A percentile compares a stretch with the other conserved stretches of the same genome.
These are phyloP conservation scores for Oligia latruncula DNA, from an alignment of 2,888 invertebrate genomes.

Conservation along the genomic window DNA sequence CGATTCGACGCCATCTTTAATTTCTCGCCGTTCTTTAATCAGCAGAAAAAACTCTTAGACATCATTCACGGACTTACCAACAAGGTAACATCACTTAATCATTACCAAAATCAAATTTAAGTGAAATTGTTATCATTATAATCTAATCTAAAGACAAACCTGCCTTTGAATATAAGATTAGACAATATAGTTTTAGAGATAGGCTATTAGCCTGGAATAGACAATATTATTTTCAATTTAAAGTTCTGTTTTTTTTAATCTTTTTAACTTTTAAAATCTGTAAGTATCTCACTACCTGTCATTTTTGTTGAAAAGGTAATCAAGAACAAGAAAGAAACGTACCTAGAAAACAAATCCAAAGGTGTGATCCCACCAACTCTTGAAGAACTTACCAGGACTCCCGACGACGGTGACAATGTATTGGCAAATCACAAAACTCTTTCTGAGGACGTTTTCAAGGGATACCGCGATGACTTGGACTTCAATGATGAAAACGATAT, in stretches of 20 bases:
- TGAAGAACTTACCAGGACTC: constrained; percentile 79
- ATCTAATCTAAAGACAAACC: background rate
- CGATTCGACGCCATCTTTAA: constrained; percentile 93
- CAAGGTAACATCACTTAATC: constrained; percentile 86
- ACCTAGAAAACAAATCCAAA: constrained; percentile 86
- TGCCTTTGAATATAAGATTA: background rate
- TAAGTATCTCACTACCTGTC: background rate
- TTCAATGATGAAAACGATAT: constrained; percentile 95
- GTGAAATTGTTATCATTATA: background rate
- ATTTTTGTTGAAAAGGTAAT: constrained; percentile 83
- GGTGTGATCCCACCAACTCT: constrained; percentile 83
- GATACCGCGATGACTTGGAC: constrained; percentile 94
- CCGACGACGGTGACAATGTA: constrained; percentile 77
- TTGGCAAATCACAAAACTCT: constrained; percentile 78
- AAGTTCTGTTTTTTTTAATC: background rate
- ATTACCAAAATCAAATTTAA: constrained; percentile 5
- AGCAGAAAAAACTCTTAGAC: constrained; percentile 92
- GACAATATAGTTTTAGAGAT: background rate
- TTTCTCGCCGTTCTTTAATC: constrained; percentile 92
- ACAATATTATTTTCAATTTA: background rate
- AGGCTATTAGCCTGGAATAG: background rate
- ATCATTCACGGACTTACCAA: constrained; percentile 94
- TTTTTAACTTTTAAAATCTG: background rate
- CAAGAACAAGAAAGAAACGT: constrained; percentile 91
- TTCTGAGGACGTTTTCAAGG: constrained; percentile 91